Base-by-base conservation (phyloP, 2,113 vertebrate species). In the Numenius arquata region DNA sequence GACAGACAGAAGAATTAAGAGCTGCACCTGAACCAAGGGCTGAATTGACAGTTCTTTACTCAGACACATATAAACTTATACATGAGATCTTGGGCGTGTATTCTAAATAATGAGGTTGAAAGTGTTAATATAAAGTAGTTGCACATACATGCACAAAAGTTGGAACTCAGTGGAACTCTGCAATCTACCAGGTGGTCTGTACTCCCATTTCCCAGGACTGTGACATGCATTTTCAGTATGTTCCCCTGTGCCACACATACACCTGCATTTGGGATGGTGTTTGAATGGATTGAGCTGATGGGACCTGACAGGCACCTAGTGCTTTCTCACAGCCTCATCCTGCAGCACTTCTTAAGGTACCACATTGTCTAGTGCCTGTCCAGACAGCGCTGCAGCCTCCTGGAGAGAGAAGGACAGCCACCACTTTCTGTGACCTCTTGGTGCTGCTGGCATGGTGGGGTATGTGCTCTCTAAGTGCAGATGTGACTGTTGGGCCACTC, bases 61-160 rank as follows among this genome's bases (percentile, higher is more conserved):
- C 32, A 77, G 55, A 68, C 8, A 12, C 2, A 7, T 15, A 27
- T 9, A 43, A 48, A 10, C 3, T 65, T 41, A 30, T 4, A 15
- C 7, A 18, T 18, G 27, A 75, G 16, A 30, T 47, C 62, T 47
- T 84, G 67, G 45, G 29, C 17, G 62, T 6, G 3, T 12, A 6
- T 21, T 40, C 22, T 10, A 62, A 70, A 62, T 36, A 71, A 61
- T 6, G 5, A 75, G 3, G 7, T 41, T 30, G 34, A 34, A 82
- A 32, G 2, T 14, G 17, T 41, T 55, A 30, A 3, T 36, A 34
- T 43, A 71, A 88, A 58, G 52, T 43, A 71, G 20, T 41, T 8
- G 6, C 38, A 68, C 8, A 12, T 6, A 8, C 8, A 18, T 0
- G 1, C 21, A 20, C 15, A 65, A 8, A 74, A 55, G 25, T 4